phyloP scores from a whole-genome alignment of 2,797 vertebrate species.

The Dallia pectoralis region DNA sequence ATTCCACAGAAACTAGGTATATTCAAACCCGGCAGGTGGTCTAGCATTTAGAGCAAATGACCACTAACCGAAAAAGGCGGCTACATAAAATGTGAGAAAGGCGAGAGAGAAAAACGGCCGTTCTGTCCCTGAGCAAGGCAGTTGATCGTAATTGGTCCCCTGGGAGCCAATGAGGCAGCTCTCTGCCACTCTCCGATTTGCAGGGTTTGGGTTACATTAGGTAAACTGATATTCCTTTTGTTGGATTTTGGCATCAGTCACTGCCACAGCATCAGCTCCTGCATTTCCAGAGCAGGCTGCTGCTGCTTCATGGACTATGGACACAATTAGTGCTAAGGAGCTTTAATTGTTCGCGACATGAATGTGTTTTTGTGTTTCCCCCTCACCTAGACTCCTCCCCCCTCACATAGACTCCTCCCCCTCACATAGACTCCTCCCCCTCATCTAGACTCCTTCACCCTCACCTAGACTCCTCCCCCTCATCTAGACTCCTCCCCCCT shows the following conservation, averaged over 20 bases:
- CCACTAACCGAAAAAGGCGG: too few species aligned
- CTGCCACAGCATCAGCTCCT: slow-evolving; percentile 35
- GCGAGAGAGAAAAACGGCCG: too few species aligned
- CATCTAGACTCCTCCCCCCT: slow-evolving; percentile 17
- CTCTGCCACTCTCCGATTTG: too few species aligned
- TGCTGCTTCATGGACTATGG: slow-evolving; percentile 35
- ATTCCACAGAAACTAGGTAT: too few species aligned
- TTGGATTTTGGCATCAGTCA: slow-evolving; percentile 33
- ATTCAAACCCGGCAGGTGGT: too few species aligned
- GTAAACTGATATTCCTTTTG: slow-evolving; percentile 17
- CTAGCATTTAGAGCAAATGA: too few species aligned
- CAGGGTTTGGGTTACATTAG: too few species aligned
- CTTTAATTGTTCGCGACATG: slow-evolving; percentile 50
- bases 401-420: slow-evolving; percentile 12
- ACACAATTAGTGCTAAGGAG: slow-evolving; percentile 48
- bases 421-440: slow-evolving; percentile 13
- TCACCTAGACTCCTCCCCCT: slow-evolving; percentile 17
- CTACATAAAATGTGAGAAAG: too few species aligned
- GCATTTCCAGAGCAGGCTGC: slow-evolving; percentile 28
- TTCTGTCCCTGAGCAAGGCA: too few species aligned
- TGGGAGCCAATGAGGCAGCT: too few species aligned
- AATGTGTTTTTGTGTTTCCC: slow-evolving; percentile 41
- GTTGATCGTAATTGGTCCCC: too few species aligned
- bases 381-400: slow-evolving; percentile 17
- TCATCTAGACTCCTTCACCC: slow-evolving; percentile 18